phyloP scores from a whole-genome alignment of 1,140 invertebrate species.

The Prorops nasuta region DNA sequence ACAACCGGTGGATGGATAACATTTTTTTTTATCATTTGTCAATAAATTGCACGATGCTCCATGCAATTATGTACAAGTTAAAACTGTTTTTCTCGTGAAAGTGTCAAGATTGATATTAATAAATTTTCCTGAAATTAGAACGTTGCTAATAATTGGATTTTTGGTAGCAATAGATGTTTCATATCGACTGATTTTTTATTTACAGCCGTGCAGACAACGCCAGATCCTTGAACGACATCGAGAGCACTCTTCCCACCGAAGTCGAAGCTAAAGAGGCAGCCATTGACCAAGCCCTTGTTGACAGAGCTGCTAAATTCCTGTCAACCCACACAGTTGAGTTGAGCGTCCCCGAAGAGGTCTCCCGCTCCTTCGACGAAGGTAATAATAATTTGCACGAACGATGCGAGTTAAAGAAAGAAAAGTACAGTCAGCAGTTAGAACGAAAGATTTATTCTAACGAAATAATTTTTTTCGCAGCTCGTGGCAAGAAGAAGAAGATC shows the following conservation, averaged over 20 bases:
- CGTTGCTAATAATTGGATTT: too few species aligned
- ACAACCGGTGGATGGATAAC: too few species aligned
- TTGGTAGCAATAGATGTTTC: neutral
- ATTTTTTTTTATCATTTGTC: too few species aligned
- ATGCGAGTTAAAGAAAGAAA: constrained; percentile 2
- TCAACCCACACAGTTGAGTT: constrained; percentile 77
- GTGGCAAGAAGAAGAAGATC: constrained; percentile 66
- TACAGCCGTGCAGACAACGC: constrained; percentile 54
- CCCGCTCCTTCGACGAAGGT: constrained; percentile 59
- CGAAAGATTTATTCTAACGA: neutral
- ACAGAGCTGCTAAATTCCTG: constrained; percentile 72
- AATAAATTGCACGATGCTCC: too few species aligned
- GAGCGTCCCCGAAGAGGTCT: constrained; percentile 69
- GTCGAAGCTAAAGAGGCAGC: constrained; percentile 71
- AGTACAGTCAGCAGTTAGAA: neutral
- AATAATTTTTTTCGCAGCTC: constrained; percentile 43
- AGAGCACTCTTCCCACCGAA: constrained; percentile 63
- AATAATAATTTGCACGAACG: constrained; percentile 19
- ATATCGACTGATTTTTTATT: constrained; percentile 21
- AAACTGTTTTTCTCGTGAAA: too few species aligned
- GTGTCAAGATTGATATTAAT: too few species aligned
- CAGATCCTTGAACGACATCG: constrained; percentile 57
- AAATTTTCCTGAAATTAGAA: too few species aligned
- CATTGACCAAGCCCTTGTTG: constrained; percentile 72
- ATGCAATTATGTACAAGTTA: too few species aligned